These are phyloP conservation scores for Bubo bubo DNA, from an alignment of 2,113 vertebrate species.

Conservation along the genomic window DNA sequence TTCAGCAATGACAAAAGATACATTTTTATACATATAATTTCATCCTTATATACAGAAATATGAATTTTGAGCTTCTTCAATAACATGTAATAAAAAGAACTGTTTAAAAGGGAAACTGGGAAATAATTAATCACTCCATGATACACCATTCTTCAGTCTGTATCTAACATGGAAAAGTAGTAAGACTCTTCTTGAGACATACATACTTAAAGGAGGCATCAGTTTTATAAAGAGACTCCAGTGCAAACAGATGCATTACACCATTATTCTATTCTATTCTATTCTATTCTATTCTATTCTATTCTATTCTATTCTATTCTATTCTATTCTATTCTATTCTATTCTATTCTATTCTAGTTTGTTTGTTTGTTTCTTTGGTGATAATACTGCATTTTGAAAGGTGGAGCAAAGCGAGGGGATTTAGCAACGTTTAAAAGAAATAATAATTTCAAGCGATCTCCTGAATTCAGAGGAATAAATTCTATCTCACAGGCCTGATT, in stretches of 20 bases:
- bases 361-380: neutral
- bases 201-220: neutral
- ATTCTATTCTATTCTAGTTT: too few relatives aligned
- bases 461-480: constrained; percentile 5
- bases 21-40: neutral
- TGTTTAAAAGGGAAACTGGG: neutral
- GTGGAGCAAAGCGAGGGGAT: neutral
- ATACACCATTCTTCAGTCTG: neutral
- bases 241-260: neutral
- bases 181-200: neutral
- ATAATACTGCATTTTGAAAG: neutral
- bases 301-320: neutral
- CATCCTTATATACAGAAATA: neutral
- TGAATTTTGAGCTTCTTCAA: neutral
- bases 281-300: neutral
- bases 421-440: constrained; percentile 23
- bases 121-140: neutral
- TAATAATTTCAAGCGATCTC: constrained; percentile 18
- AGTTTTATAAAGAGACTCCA: neutral
- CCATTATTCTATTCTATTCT: neutral
- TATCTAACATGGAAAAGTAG: neutral
- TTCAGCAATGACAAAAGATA: neutral
- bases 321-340: too few relatives aligned
- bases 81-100: neutral
- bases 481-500: constrained; percentile 21